Evolutionary conservation across 1,140 invertebrate genomes (phyloP), one percentile per base, ranked within the genome.

Genomic region (Aphis gossypii): DNA sequence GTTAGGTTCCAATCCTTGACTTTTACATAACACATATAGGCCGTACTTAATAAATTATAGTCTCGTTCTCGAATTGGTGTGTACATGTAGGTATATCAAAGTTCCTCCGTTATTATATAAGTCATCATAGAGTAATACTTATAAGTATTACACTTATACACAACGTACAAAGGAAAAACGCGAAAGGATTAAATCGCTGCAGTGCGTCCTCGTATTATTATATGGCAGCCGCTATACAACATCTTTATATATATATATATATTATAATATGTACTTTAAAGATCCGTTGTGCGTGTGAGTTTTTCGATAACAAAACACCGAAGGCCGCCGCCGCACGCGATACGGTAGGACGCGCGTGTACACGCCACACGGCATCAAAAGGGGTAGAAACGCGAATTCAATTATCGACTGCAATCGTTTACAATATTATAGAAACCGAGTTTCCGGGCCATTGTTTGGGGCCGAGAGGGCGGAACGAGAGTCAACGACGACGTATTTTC

Each of bases 381-480:
- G 60, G 60, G 60, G 60, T n/a, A n/a, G 60, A 76, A n/a, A 76
- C 60, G 60, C 60, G 60, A 76, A n/a, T n/a, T n/a, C 60, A 76
- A 76, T 76, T 76, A 76, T 76, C 60, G n/a, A n/a, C 60, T 14
- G 60, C 60, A 76, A 76, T 76, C 60, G 60, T 76, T 76, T 76
- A 76, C 60, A 76, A 76, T 68, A 76, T 76, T 76, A n/a, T 76
- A n/a, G 60, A 76, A 76, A 76, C 60, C 60, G 60, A n/a, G 30
- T 76, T 76, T 76, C 60, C n/a, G 60, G 60, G 30, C n/a, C 60
- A 76, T 76, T 76, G 60, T 76, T 76, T 76, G 60, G 30, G 11
- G 14, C 1, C 60, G 60, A 76, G 60, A 18, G 60, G 60, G 60
- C 30, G n/a, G 60, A 76, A 76, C 60, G 60, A 76, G 60, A n/a